Base-by-base conservation (phyloP, 2,797 vertebrate genomes). In the Syndactyla subalaris region DNA sequence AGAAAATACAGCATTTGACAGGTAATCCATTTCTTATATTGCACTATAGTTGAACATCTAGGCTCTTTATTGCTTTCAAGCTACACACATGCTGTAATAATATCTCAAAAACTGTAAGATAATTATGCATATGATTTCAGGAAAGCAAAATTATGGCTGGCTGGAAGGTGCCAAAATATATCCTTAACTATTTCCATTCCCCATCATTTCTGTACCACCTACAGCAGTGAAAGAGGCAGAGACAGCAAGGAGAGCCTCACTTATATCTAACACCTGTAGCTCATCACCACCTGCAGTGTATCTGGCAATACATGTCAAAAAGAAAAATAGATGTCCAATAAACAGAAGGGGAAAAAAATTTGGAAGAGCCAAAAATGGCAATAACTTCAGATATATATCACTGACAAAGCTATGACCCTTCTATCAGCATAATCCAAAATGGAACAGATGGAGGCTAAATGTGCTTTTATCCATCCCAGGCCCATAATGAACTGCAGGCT, bases 331-430 rank as follows among this genome's bases (percentile, higher is more conserved):
- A 76, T 3, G 7, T 71, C 52, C 55, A 63, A 16, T 23, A 83
- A 91, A 77, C 32, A 74, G 70, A 92, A 52, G 6, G 18, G 12
- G n/a, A 17, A 20, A 61, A 72, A 55, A 18, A 21, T 14, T 4
- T 61, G n/a, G 20, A 84, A 3, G 2, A 81, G 62, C 36, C 84
- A 43, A 72, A 84, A 90, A 58, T 34, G 21, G 70, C 51, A 63
- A 57, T 58, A 26, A 41, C 84, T 95, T 92, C 79, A 84, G 43
- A 66, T 22, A 84, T 24, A 73, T 39, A 59, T 86, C 79, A 46
- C 66, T 78, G 85, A 76, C 89, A 89, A 78, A 94, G 58, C 39
- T 34, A 67, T 57, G 59, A 95, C 66, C 58, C 66, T 83, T 81
- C 52, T 23, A 23, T 9, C 8, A 1, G 36, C 83, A 87, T 71